These are phyloP conservation scores for Sipha flava DNA, from an alignment of 1,140 invertebrate genomes.

Conservation along the genomic window DNA sequence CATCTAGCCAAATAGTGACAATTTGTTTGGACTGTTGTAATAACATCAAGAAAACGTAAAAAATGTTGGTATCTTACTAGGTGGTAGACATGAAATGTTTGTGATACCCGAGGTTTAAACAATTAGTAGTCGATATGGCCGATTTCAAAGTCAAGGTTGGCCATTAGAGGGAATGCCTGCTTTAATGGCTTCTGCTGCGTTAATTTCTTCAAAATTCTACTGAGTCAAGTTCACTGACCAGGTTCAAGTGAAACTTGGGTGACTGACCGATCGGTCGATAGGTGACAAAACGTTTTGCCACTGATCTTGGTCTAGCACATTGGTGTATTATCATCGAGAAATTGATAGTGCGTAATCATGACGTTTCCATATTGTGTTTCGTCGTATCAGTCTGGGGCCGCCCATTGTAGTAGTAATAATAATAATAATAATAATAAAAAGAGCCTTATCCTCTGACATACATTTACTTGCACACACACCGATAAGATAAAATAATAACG, in stretches of 20 bases:
- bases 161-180: constrained; percentile 6
- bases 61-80: not conserved
- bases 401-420: not conserved
- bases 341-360: not conserved
- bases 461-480: not conserved
- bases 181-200: not conserved
- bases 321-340: not conserved
- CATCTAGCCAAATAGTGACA: not conserved
- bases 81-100: not conserved
- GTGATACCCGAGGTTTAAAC: not conserved
- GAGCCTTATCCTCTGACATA: constrained; percentile 14
- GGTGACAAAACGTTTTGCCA: not conserved
- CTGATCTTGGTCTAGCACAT: not conserved
- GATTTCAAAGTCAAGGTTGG: constrained; percentile 17
- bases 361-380: not conserved
- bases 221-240: constrained; percentile 12
- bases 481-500: constrained; percentile 26
- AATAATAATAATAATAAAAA: not conserved
- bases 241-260: not conserved
- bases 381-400: constrained; percentile 1
- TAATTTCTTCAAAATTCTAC: not conserved
- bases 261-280: not conserved
- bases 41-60: not conserved
- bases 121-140: not conserved
- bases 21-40: not conserved